These are phyloP conservation scores for Antennarius striatus DNA, from an alignment of 2,113 vertebrate species.

Conservation along the genomic window DNA sequence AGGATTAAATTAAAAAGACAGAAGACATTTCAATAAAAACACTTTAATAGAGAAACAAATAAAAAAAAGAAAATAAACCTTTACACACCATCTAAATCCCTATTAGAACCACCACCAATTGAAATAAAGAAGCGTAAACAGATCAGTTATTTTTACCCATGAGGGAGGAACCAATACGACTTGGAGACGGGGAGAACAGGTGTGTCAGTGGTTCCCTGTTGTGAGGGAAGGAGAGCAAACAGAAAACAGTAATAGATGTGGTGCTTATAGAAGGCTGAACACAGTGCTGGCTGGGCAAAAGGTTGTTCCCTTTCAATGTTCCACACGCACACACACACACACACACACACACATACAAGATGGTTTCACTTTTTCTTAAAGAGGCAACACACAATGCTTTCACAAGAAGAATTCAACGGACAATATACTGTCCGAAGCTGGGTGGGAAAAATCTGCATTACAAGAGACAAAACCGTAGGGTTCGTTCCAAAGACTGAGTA, in stretches of 20 bases:
- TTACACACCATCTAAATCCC: constrained; percentile 75
- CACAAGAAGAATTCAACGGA: neutral
- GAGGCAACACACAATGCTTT: constrained; percentile 20
- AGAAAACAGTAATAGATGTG: constrained; percentile 57
- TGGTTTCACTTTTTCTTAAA: constrained; percentile 9
- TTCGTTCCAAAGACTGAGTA: neutral
- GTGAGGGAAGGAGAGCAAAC: constrained; percentile 50
- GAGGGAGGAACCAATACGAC: constrained; percentile 55
- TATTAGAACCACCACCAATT: constrained; percentile 77
- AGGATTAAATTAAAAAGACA: constrained; percentile 4
- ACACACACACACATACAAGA: neutral
- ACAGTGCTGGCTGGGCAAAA: constrained; percentile 72
- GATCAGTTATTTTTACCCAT: constrained; percentile 64
- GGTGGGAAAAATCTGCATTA: constrained; percentile 3
- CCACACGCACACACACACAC: neutral
- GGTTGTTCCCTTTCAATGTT: constrained; percentile 68
- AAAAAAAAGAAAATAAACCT: constrained; percentile 68
- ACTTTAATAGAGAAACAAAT: constrained; percentile 80
- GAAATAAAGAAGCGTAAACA: constrained; percentile 74
- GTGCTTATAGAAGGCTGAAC: constrained; percentile 63
- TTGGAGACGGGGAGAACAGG: constrained; percentile 55
- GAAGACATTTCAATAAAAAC: constrained; percentile 67
- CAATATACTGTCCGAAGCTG: neutral
- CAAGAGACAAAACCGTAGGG: neutral
- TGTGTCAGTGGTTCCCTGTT: constrained; percentile 64